Evolutionary conservation across 2,797 vertebrate species (phyloP), one percentile per base, ranked within the genome.

Genomic region (Ciconia nigra): DNA sequence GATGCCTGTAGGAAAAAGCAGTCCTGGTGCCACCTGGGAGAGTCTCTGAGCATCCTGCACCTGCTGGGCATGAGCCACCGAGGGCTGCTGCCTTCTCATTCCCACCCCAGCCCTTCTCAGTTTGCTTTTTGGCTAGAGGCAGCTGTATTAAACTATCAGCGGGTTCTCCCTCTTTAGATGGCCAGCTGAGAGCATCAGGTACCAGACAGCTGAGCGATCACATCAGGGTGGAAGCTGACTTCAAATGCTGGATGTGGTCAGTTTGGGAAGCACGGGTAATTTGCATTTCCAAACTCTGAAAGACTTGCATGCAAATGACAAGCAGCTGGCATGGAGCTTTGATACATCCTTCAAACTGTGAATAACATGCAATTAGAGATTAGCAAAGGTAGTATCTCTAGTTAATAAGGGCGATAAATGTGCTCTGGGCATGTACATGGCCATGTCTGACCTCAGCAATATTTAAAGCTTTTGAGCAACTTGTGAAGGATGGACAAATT

Each of bases 401-500:
- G 71, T 83, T 95, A 91, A 92, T 83, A 67, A 87, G 46, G 33
- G 24, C 6, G 5, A 49, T 83, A 71, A 85, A 46, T 74, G 47
- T 59, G 67, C 76, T 92, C 79, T 83, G 57, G 51, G 33, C 61
- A 54, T 31, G 57, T 54, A 57, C 69, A 29, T 85, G 78, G 37
- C 42, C 41, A 7, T 14, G 3, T 77, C 83, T 92, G 63, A 87
- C 67, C 90, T 94, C 78, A 83, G 67, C 81, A 93, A 67, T 89
- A 79, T 83, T 89, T 89, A 87, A 96, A 87, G 84, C 46, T 92
- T 92, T 83, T 85, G 82, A 87, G 39, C 15, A 71, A 47, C 78
- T 87, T 92, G 57, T 87, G 82, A 91, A 83, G 52, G 67, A 89
- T 37, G 69, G 84, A 85, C 65, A 95, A 87, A 93, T 96, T 79